Conservation (phyloP, 2,113 vertebrate genomes). For the Hiodon tergisus region DNA sequence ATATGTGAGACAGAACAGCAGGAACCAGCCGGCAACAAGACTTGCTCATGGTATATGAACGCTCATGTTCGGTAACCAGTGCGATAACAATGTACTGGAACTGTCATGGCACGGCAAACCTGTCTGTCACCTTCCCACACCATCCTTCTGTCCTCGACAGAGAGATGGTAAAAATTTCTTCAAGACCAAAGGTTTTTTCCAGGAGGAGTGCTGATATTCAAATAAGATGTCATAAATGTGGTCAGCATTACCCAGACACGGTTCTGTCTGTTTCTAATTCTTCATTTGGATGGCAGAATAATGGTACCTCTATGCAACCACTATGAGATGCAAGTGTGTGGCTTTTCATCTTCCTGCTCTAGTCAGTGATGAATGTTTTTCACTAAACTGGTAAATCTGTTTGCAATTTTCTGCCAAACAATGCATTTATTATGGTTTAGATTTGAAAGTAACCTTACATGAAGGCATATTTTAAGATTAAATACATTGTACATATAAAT, state of each 20-base stretch:
- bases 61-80: not conserved
- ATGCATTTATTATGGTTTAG: constrained; percentile 21
- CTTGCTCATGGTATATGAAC: not conserved
- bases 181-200: not conserved
- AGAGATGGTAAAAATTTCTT: constrained; percentile 1
- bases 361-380: constrained; percentile 17
- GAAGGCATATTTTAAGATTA: constrained; percentile 17
- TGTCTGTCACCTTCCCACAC: too few relatives aligned
- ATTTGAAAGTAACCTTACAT: constrained; percentile 17
- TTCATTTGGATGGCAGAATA: constrained; percentile 14
- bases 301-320: constrained; percentile 9
- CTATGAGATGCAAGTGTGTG: constrained; percentile 17
- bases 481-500: constrained; percentile 12
- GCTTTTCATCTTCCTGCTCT: constrained; percentile 15
- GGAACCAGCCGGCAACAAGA: not conserved
- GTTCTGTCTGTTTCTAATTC: constrained; percentile 15
- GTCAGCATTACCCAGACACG: constrained; percentile 2
- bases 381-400: constrained; percentile 21
- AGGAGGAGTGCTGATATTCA: constrained; percentile 12
- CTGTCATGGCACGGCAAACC: not conserved
- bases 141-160: not conserved
- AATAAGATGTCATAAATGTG: constrained; percentile 5
- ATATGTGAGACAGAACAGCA: not conserved
- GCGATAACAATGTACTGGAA: not conserved
- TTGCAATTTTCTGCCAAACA: constrained; percentile 22